Evolutionary conservation across 2,888 invertebrate genomes (phyloP), one percentile per base, ranked within the genome.

Genomic region (Plebejus argus): DNA sequence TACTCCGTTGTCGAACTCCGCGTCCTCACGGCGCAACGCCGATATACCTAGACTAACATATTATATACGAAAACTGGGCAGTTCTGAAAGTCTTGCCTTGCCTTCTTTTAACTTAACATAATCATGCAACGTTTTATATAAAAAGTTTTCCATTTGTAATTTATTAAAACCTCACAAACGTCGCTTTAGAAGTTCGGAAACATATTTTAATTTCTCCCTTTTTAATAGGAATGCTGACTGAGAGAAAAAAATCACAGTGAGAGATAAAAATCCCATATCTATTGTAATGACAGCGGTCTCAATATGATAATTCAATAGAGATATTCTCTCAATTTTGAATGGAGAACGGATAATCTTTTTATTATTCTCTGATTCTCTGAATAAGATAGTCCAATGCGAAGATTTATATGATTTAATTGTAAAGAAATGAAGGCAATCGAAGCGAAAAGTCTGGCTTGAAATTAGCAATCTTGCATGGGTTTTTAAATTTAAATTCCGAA

Each of bases 171-270:
- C 53, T 18, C 6, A 53, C 58, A 20, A n/a, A 20, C 0, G 10
- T 8, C 58, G 10, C 8, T 58, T 53, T 58, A 3, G 0, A 58
- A 20, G n/a, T 58, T 20, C 7, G 7, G 20, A 58, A 58, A 58
- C 58, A 45, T 18, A 53, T n/a, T 58, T 58, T 58, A 58, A 58
- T 58, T 58, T 58, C 20, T 58, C 58, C 20, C n/a, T 58, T 58
- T 58, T 58, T 20, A 20, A 58, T 20, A 20, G 58, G 20, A 58
- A 20, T 3, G 58, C 58, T 8, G 58, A 58, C n/a, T 58, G 0
- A 20, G 58, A 58, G 8, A 8, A 20, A 45, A 45, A 45, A 45
- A 45, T 45, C 45, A 45, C 10, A 45, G 45, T 10, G 3, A 3
- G 45, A 45, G 10, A 20, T 58, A 2, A n/a, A 58, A 58, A 0